Evolutionary conservation across 2,888 invertebrate species (phyloP), one percentile per base, ranked within the genome.

Genomic region (Aphrophora alni): DNA sequence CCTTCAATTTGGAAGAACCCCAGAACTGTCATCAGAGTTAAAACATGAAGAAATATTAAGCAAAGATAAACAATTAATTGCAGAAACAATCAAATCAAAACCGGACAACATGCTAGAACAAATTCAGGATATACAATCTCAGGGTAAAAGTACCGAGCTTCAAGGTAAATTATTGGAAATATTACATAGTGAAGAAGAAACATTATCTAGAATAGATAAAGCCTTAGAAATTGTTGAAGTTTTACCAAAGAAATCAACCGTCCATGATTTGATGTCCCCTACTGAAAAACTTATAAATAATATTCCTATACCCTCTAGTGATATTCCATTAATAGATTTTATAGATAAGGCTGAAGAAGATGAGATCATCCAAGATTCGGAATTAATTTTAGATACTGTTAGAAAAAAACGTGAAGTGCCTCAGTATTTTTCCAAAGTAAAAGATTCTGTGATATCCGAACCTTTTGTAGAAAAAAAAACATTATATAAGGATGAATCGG

Each of bases 21-120:
- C 17, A 69, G 21, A 28, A 4, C 72, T 21, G 73, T 28, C 80
- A 38, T 28, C 25, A 38, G 21, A 24, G 10, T 72, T 38, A 17
- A 68, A 28, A 68, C 12, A 14, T 8, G 38, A 76, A 59, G 28
- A 38, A 25, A 33, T 28, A 38, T 38, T 14, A 73, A 27, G 73
- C 5, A 14, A 21, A 75, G 25, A 44, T n/a, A 25, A 75, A 44
- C 21, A 82, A 71, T 74, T 78, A 77, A 82, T 79, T 28, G 78
- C 82, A 79, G 79, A 82, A 71, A 83, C 82, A 82, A 76, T 83
- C 80, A 79, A 81, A 83, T 80, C 82, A 72, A 78, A 83, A 82
- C 82, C 80, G 81, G 82, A 84, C 76, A 59, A n/a, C 59, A 59
- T 17, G 17, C 17, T 44, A 14, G 2, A 44, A 44, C 33, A 33